These are phyloP conservation scores for Pithys albifrons DNA, from an alignment of 2,113 vertebrate genomes.

Conservation along the genomic window DNA sequence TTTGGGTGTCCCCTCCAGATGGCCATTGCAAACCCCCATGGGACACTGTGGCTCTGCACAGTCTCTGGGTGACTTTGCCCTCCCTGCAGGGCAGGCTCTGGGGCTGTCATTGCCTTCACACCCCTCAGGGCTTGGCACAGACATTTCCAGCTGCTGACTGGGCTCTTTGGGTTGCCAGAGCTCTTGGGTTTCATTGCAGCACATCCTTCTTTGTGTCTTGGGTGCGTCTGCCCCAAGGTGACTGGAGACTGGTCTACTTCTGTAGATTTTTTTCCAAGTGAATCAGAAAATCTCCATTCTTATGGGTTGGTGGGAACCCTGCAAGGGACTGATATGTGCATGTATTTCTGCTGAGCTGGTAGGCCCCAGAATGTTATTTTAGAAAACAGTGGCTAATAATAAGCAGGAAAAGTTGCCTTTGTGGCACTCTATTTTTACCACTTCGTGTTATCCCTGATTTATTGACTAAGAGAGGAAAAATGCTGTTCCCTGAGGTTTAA, in stretches of 20 bases:
- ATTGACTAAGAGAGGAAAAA: constrained; percentile 9
- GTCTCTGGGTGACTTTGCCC: not conserved
- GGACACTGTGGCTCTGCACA: not conserved
- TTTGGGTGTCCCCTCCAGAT: not conserved
- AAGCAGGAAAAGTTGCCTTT: not conserved
- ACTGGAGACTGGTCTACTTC: not conserved
- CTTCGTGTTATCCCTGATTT: constrained; percentile 1
- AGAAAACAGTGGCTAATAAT: constrained; percentile 23
- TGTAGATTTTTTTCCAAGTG: not conserved
- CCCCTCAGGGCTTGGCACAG: not conserved
- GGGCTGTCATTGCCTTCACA: not conserved
- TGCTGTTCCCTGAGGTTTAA: not conserved
- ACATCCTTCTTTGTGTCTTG: not conserved
- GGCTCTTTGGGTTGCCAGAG: rapidly evolving
- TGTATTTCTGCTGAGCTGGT: constrained; percentile 18
- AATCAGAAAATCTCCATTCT: not conserved
- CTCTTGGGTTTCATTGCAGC: not conserved
- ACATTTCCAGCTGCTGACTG: not conserved
- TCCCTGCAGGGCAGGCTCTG: not conserved
- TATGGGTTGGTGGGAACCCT: not conserved
- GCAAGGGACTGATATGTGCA: not conserved
- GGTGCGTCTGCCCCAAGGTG: rapidly evolving
- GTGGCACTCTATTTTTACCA: constrained; percentile 34
- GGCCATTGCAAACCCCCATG: not conserved
- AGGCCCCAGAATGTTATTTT: not conserved